Base-by-base conservation (phyloP, 2,797 vertebrate genomes). In the Glyptemys insculpta region DNA sequence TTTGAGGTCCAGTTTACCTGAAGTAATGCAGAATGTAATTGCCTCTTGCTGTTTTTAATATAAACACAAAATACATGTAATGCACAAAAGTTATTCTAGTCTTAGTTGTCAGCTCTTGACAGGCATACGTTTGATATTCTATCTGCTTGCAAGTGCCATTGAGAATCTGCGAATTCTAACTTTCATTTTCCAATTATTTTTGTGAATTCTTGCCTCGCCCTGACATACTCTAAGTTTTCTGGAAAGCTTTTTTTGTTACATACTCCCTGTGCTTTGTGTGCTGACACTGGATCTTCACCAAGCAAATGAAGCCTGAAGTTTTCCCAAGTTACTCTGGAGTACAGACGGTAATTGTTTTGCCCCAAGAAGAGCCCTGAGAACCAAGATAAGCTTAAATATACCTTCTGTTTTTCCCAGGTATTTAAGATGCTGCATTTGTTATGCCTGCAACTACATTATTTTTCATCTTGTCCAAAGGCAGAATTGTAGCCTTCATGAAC, bases 331-430 rank as follows among this genome's bases (percentile, higher is more conserved):
- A 85, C 91, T 92, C 96, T 92, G 79, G 97, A 94, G 87, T 34
- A 79, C 2, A n/a, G 65, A 85, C 84, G 57, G 59, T 94, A 95
- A 96, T 92, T 1, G 1, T 87, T 97, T 89, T 93, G 93, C 95
- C 90, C 44, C 74, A 53, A 93, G 88, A 90, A 91, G 90, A 92
- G 76, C 78, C 68, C 65, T 49, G 53, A 88, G 59, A n/a, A 76
- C 57, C 79, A 79, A 95, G 92, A 83, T 84, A 95, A 96, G 86
- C 93, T 90, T 96, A 97, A 97, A 95, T 86, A 95, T 59, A 96
- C 81, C 59, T 68, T 76, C 84, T 92, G 68, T 79, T 91, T 88
- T 79, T 57, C 72, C 79, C 54, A 52, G 47, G 87, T 94, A 85
- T 91, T 88, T 94, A 88, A 93, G 56, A 87, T 68, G 34, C 50